phyloP scores from a whole-genome alignment of 2,888 invertebrate genomes.

The Callosobruchus maculatus region DNA sequence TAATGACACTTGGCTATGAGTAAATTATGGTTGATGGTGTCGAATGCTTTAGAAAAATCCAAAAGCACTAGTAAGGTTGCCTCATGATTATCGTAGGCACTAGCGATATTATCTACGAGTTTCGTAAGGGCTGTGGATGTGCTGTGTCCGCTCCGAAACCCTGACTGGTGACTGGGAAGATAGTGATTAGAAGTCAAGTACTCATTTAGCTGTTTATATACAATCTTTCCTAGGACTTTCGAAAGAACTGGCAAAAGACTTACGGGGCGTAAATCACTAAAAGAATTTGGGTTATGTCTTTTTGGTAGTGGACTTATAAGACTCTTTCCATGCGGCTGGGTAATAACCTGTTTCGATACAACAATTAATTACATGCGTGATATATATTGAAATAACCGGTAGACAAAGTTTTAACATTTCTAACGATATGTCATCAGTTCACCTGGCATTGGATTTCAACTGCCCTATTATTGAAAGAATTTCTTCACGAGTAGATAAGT shows the following conservation, averaged over 20 bases:
- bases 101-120: not conserved
- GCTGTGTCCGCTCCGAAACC: constrained; percentile 1
- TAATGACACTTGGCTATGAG: not conserved
- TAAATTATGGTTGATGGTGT: constrained; percentile 2
- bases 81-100: not conserved
- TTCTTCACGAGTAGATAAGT: not conserved
- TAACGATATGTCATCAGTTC: not conserved
- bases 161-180: not conserved
- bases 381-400: not conserved
- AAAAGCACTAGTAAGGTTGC: not conserved
- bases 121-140: not conserved
- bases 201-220: constrained; percentile 1
- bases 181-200: not conserved
- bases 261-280: constrained; percentile 2
- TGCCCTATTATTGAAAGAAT: not conserved
- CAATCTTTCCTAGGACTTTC: constrained; percentile 5
- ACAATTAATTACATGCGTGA: constrained; percentile 4
- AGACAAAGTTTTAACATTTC: constrained; percentile 3
- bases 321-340: constrained; percentile 3
- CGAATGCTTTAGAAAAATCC: constrained; percentile 4
- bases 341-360: constrained; percentile 1
- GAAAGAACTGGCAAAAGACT: constrained; percentile 2
- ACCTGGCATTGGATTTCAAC: constrained; percentile 6
- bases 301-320: constrained; percentile 5
- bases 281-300: not conserved